A percentile compares a stretch with the other conserved stretches of the same genome.
Evolutionary conservation across 2,113 vertebrate genomes (phyloP).

Genomic region (Strix uralensis): DNA sequence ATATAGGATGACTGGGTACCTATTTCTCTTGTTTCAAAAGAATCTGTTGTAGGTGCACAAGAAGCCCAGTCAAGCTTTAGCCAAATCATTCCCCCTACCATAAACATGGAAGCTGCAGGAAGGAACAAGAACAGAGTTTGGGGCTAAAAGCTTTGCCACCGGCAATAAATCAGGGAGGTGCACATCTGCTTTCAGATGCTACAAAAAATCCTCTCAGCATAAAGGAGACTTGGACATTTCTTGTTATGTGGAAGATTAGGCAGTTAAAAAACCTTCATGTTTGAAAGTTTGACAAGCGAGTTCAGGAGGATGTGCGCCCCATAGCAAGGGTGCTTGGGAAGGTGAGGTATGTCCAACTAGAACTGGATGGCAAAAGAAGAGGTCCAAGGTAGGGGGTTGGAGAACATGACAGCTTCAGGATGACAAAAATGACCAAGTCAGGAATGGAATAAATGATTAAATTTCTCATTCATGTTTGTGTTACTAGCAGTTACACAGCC

Average conservation of each 20-base stretch:
- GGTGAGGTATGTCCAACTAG: background rate
- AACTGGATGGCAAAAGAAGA: background rate
- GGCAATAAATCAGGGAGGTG: rapidly evolving
- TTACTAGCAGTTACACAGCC: background rate
- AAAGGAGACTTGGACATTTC: background rate
- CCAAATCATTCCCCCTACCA: background rate
- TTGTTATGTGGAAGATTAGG: background rate
- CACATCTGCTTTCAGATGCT: background rate
- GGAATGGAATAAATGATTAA: background rate
- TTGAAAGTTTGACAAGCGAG: background rate
- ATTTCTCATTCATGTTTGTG: background rate
- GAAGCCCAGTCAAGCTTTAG: background rate
- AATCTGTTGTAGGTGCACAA: background rate
- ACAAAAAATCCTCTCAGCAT: background rate
- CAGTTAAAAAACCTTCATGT: background rate
- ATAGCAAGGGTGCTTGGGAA: background rate
- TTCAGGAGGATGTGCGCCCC: background rate
- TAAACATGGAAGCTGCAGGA: background rate
- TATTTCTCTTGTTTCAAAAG: background rate
- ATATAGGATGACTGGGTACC: background rate
- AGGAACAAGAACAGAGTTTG: background rate
- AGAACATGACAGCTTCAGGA: background rate
- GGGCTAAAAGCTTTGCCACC: background rate
- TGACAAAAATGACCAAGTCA: background rate
- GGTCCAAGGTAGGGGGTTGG: background rate